Percentiles rank a stretch among this genome's conserved stretches.
phyloP scores from a whole-genome alignment of 2,888 invertebrate genomes.

The Chrysomela aeneicollis region DNA sequence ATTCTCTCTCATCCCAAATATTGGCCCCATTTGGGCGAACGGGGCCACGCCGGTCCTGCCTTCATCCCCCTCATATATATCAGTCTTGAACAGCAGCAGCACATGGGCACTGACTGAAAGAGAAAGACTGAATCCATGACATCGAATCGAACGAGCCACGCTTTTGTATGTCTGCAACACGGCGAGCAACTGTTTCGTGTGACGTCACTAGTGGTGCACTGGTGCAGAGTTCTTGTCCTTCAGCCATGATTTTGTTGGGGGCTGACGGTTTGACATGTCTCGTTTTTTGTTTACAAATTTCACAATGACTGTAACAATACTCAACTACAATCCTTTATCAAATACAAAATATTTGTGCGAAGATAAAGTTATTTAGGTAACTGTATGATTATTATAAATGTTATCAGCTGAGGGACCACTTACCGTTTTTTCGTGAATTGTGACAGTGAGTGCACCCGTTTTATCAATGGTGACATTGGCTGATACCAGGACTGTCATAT shows the following conservation, averaged over 20 bases:
- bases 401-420: neutral
- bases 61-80: conserved; percentile 31
- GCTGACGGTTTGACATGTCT: neutral
- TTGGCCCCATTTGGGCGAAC: neutral
- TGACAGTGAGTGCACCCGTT: neutral
- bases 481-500: neutral
- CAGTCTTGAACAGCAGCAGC: too few relatives aligned
- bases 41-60: conserved; percentile 22
- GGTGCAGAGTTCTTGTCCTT: conserved; percentile 7
- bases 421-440: neutral
- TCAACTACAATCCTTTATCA: conserved; percentile 13
- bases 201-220: conserved; percentile 13
- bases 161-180: conserved; percentile 2
- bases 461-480: neutral
- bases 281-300: neutral
- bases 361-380: neutral
- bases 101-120: neutral
- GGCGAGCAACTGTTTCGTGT: conserved; percentile 18
- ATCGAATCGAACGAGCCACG: neutral
- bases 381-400: neutral
- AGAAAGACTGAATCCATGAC: neutral
- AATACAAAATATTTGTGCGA: conserved; percentile 13
- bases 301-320: neutral
- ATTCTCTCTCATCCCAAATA: neutral
- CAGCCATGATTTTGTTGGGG: conserved; percentile 2